Evolutionary conservation across 2,113 vertebrate species (phyloP).

Genomic region (Nerophis ophidion): DNA sequence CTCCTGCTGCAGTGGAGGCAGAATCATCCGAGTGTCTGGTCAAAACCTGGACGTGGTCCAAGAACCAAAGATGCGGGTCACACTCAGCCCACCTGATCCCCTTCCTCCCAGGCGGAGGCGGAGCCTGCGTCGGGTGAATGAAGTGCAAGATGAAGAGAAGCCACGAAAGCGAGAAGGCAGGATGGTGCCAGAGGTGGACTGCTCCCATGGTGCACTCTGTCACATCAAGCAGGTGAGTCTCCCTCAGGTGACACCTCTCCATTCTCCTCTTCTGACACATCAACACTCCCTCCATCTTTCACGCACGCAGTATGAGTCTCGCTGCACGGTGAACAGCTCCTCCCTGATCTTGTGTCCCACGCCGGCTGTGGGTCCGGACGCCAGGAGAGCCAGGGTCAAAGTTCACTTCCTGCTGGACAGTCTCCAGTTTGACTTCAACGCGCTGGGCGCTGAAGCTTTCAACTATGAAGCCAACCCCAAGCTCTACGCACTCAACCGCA

Average conservation of each 20-base stretch:
- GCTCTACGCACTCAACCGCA: conserved; percentile 78
- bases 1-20: conserved; percentile 76
- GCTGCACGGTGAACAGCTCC: conserved; percentile 80
- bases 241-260: too few relatives aligned
- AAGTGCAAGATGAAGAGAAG: conserved; percentile 8
- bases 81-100: conserved; percentile 66
- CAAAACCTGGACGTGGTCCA: conserved; percentile 92
- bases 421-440: conserved; percentile 84
- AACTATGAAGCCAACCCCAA: conserved; percentile 84
- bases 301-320: conserved; percentile 76
- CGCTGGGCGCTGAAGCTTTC: conserved; percentile 76
- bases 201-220: conserved; percentile 72
- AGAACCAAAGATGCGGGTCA: conserved; percentile 84
- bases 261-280: background rate
- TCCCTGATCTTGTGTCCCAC: conserved; percentile 83
- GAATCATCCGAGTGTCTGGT: conserved; percentile 80
- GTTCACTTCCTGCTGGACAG: conserved; percentile 91
- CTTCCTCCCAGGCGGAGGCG: conserved; percentile 54
- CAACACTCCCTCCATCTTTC: background rate
- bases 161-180: conserved; percentile 69
- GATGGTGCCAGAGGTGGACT: conserved; percentile 76
- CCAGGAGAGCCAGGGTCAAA: conserved; percentile 65
- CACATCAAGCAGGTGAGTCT: conserved; percentile 66
- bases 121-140: conserved; percentile 17
- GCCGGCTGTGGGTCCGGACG: conserved; percentile 77